Percentiles rank a stretch among this genome's conserved stretches.
Conservation (phyloP, 2,797 vertebrate genomes). For the Columba guinea region DNA sequence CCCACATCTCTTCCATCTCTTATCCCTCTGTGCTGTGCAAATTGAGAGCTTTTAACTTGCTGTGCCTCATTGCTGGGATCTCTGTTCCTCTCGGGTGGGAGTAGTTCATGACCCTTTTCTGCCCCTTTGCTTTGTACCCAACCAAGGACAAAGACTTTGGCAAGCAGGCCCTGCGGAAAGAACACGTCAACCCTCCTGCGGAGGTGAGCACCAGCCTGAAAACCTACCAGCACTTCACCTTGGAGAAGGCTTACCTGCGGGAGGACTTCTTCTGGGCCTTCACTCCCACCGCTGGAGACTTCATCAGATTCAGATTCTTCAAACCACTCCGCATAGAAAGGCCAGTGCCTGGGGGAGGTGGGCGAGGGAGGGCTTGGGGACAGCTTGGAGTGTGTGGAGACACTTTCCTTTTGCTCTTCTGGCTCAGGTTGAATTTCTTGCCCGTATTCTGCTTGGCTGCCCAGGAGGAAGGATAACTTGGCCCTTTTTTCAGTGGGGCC, state of each 20-base stretch:
- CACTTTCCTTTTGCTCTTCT: not conserved
- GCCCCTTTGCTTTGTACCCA: not conserved
- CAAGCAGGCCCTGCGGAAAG: constrained; percentile 92
- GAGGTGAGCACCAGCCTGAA: constrained; percentile 98
- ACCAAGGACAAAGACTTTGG: constrained; percentile 95
- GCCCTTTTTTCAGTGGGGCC: not conserved
- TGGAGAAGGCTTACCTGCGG: constrained; percentile 96
- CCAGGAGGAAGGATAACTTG: not conserved
- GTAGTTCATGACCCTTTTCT: not conserved
- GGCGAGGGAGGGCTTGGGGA: accelerated
- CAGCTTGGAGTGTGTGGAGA: not conserved
- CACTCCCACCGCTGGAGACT: constrained; percentile 92
- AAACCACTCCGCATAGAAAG: constrained; percentile 93
- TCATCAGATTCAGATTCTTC: constrained; percentile 96
- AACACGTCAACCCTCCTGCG: constrained; percentile 93
- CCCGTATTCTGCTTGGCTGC: accelerated
- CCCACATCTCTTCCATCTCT: not conserved
- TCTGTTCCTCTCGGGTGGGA: not conserved
- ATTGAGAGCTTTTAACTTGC: not conserved
- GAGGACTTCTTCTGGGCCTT: constrained; percentile 99
- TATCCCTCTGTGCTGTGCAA: not conserved
- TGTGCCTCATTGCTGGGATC: not conserved
- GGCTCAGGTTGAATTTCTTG: not conserved
- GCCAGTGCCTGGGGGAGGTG: constrained; percentile 65
- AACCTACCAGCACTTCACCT: constrained; percentile 98